phyloP scores from a whole-genome alignment of 2,113 vertebrate genomes.

The Lasiurus cinereus region DNA sequence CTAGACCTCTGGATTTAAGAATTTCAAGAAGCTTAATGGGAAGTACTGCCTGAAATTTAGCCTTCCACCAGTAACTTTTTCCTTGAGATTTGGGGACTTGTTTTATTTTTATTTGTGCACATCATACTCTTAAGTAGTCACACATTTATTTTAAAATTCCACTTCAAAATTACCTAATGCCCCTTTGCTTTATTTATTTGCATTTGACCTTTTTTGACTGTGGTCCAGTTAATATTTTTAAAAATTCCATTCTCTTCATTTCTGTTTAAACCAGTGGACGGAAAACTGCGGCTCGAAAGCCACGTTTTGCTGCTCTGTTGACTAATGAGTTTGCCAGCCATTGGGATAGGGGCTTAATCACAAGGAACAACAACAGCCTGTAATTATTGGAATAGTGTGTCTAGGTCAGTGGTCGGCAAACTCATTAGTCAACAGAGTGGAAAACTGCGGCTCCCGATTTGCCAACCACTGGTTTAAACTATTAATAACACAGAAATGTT shows the following conservation, averaged over 20 bases:
- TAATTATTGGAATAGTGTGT: no score
- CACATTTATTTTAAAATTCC: conserved; percentile 54
- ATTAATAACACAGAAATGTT: conserved; percentile 30
- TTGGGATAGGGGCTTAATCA: no score
- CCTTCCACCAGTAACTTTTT: neutral
- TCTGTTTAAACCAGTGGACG: neutral
- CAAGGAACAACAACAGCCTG: no score
- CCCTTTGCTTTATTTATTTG: conserved; percentile 50
- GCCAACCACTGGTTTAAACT: neutral
- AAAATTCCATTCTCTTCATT: conserved; percentile 42
- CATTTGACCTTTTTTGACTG: conserved; percentile 15
- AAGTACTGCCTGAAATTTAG: conserved; percentile 53
- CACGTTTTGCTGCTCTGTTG: no score
- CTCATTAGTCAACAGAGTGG: no score
- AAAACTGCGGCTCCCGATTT: no score
- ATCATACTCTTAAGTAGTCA: conserved; percentile 27
- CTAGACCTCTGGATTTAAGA: conserved; percentile 36
- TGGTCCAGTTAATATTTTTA: conserved; percentile 49
- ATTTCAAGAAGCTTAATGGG: conserved; percentile 54
- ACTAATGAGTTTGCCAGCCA: no score
- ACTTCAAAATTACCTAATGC: neutral
- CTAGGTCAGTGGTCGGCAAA: no score
- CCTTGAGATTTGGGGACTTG: conserved; percentile 31
- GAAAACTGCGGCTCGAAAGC: no score
- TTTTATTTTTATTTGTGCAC: conserved; percentile 19